Evolutionary conservation across 1,140 invertebrate genomes (phyloP).

Genomic region (Zaprionus ghesquierei): DNA sequence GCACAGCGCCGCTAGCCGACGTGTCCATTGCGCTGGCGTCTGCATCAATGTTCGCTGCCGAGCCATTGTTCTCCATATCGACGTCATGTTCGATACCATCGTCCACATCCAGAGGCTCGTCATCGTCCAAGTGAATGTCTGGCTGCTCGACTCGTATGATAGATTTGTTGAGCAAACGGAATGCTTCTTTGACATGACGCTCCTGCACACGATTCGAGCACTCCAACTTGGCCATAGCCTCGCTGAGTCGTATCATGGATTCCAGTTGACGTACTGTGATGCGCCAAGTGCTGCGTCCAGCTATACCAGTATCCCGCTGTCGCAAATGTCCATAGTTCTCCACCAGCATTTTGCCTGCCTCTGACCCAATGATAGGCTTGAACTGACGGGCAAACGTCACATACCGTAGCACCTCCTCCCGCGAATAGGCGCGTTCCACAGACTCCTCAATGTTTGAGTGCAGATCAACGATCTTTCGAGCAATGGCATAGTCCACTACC

Average conservation of each 20-base stretch:
- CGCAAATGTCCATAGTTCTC: conserved; percentile 94
- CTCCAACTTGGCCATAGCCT: conserved; percentile 97
- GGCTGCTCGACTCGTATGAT: conserved; percentile 99
- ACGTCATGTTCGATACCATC: conserved; percentile 63
- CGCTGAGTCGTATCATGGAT: conserved; percentile 97
- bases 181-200: conserved; percentile 97
- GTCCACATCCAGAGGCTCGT: conserved; percentile 84
- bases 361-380: conserved; percentile 94
- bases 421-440: conserved; percentile 91
- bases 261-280: conserved; percentile 99
- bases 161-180: conserved; percentile 97
- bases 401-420: conserved; percentile 95
- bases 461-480: conserved; percentile 96
- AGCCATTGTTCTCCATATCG: conserved; percentile 80
- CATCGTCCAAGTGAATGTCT: conserved; percentile 96
- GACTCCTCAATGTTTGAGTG: conserved; percentile 92
- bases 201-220: conserved; percentile 94
- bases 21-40: conserved; percentile 32
- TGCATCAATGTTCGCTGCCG: conserved; percentile 51
- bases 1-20: conserved; percentile 22
- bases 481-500: conserved; percentile 97
- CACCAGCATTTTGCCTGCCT: conserved; percentile 93
- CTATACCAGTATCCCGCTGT: conserved; percentile 90
- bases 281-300: conserved; percentile 92
- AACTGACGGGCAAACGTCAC: conserved; percentile 98